Evolutionary conservation across 1,140 invertebrate species (phyloP).

Genomic region (Cherax quadricarinatus): DNA sequence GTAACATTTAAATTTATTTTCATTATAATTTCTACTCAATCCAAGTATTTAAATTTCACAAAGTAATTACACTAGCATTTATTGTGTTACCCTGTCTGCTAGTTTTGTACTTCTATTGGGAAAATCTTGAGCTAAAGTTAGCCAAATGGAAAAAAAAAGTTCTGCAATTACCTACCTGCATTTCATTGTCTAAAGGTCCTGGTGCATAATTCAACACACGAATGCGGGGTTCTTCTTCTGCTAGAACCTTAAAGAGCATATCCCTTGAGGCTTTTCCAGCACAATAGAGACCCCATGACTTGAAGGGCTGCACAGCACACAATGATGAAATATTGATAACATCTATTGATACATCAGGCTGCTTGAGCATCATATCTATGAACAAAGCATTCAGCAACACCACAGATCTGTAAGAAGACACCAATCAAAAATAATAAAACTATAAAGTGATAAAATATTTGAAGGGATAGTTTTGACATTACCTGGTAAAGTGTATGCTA

Average conservation of each 20-base stretch:
- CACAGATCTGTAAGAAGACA: conserved; percentile 78
- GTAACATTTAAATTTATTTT: not conserved
- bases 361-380: conserved; percentile 80
- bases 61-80: no score
- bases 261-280: conserved; percentile 93
- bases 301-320: conserved; percentile 85
- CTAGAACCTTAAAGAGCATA: conserved; percentile 91
- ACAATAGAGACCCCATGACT: conserved; percentile 88
- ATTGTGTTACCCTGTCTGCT: no score
- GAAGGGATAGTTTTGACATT: no score
- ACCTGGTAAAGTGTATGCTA: no score
- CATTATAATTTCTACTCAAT: no score
- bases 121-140: no score
- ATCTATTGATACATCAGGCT: conserved; percentile 77
- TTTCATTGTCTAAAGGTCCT: conserved; percentile 93
- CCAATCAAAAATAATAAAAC: not conserved
- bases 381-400: conserved; percentile 88
- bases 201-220: conserved; percentile 94
- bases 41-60: no score
- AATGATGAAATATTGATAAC: conserved; percentile 94
- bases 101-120: no score
- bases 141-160: no score
- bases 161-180: conserved; percentile 81
- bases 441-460: not conserved
- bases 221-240: conserved; percentile 86